These are phyloP conservation scores for Euschistus heros DNA, from an alignment of 1,140 invertebrate genomes.

Conservation along the genomic window DNA sequence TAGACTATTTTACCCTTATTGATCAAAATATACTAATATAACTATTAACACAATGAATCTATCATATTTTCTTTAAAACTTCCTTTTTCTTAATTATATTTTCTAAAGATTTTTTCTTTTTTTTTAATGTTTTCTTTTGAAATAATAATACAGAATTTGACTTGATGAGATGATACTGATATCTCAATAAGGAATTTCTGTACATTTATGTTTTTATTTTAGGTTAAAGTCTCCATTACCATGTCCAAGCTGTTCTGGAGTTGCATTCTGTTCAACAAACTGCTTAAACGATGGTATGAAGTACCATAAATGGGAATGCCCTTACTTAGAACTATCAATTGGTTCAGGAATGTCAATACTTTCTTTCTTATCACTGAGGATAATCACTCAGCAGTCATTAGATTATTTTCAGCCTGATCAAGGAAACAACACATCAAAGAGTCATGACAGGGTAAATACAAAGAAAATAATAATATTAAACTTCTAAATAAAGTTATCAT, in stretches of 20 bases:
- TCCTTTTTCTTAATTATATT: background rate
- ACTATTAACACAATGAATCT: no score
- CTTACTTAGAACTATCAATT: constrained; percentile 58
- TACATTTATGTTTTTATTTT: constrained; percentile 21
- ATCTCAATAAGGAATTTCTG: background rate
- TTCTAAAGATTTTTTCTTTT: background rate
- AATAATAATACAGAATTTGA: background rate
- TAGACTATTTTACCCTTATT: no score
- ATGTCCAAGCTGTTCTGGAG: constrained; percentile 60
- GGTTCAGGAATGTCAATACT: constrained; percentile 72
- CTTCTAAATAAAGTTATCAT: no score
- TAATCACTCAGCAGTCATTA: constrained; percentile 49
- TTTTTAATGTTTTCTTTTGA: background rate
- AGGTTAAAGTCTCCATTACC: constrained; percentile 52
- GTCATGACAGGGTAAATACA: no score
- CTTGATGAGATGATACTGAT: background rate
- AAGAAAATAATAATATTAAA: no score
- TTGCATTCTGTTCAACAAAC: constrained; percentile 59
- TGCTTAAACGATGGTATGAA: constrained; percentile 55
- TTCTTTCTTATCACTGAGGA: constrained; percentile 60
- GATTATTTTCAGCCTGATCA: constrained; percentile 16
- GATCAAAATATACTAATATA: no score
- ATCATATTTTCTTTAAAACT: no score
- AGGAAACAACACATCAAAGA: no score
- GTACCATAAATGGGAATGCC: constrained; percentile 76